Base-by-base conservation (phyloP, 2,113 vertebrate genomes). In the Tragelaphus imberbis region DNA sequence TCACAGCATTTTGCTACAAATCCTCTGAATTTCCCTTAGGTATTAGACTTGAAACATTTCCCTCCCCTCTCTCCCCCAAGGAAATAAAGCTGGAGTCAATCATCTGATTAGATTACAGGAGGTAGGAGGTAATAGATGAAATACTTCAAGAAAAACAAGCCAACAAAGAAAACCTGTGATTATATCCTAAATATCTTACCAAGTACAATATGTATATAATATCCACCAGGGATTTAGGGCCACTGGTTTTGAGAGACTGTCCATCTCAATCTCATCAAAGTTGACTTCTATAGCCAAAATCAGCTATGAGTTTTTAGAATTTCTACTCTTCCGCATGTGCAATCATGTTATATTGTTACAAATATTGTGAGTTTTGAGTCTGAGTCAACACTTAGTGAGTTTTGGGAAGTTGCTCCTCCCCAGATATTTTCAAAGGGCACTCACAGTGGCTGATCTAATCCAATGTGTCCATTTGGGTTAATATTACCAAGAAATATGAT, bases 11-110 rank as follows among this genome's bases (percentile, higher is more conserved):
- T 88, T 91, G 14, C 75, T 53, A 86, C 40, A 81, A 59, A 89
- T 88, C 40, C 21, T 68, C 61, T 94, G 53, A 91, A 91, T 95
- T 96, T 91, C 82, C 28, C 40, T 85, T 91, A 89, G 21, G 59
- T 55, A 55, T 65, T 59, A 63, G 82, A 56, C 51, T 92, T 56
- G 84, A 95, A 94, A 88, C 56, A 84, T 36, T 90, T 94, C 84
- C 40, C 25, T 82, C 6, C 28, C 40, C 27, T 84, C 27, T 92
- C 13, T 94, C 5, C 89, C 71, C 88, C 59, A 68, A 88, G 93
- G 75, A 89, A 88, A 47, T 80, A 88, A 79, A 17, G 19, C 12
- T 7, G n/a, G 15, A 61, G 59, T 58, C 61, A 79, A 79, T 4
- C 11, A 85, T 93, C 47, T 81, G 77, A 90, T n/a, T 85, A 77